These are phyloP conservation scores for Tenualosa ilisha DNA, from an alignment of 2,797 vertebrate genomes.

Conservation along the genomic window DNA sequence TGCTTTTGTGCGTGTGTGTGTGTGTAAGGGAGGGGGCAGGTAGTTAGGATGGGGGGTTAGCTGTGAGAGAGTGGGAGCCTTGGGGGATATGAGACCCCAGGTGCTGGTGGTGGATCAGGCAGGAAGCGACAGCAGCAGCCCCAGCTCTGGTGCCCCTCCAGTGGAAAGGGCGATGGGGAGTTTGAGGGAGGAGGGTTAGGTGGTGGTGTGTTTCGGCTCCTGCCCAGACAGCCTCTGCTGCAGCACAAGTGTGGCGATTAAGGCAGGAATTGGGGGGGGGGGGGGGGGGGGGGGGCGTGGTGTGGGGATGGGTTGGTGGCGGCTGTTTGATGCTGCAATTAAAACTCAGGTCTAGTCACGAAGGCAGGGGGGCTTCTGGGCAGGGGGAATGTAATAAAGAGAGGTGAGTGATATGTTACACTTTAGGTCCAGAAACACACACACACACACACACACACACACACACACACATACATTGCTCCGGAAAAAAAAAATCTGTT, in stretches of 20 bases:
- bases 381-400: conserved; percentile 22
- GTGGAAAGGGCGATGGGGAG: neutral
- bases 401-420: conserved; percentile 16
- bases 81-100: conserved; percentile 7
- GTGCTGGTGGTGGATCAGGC: conserved; percentile 14
- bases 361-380: conserved; percentile 20
- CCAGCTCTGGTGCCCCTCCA: neutral
- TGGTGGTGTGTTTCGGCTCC: conserved; percentile 2
- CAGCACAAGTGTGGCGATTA: conserved; percentile 17
- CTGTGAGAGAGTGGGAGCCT: neutral
- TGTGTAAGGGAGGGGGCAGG: neutral
- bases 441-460: conserved; percentile 31
- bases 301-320: conserved; percentile 3
- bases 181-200: neutral
- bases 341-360: conserved; percentile 29
- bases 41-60: neutral
- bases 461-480: neutral
- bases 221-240: conserved; percentile 5
- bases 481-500: conserved; percentile 21
- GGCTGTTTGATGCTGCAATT: conserved; percentile 27
- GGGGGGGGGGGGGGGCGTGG: neutral
- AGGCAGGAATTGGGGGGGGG: neutral
- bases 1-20: neutral
- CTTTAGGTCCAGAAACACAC: conserved; percentile 31
- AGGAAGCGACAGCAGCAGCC: conserved; percentile 12